Evolutionary conservation across 1,140 invertebrate genomes (phyloP).

Genomic region (Temnothorax longispinosus): DNA sequence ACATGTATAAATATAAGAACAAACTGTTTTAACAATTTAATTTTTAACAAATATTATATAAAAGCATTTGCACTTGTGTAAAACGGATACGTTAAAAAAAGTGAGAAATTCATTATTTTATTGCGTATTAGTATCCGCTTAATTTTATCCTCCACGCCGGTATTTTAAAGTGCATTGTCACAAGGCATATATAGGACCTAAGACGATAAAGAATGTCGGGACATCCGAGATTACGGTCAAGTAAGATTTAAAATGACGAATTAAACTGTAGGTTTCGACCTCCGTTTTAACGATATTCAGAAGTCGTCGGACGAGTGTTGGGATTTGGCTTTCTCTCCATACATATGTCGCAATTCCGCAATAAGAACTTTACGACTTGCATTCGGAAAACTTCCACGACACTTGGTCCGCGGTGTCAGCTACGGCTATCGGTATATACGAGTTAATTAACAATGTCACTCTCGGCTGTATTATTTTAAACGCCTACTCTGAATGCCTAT

Average conservation of each 20-base stretch:
- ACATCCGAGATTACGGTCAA: constrained; percentile 7
- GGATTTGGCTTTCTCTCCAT: constrained; percentile 39
- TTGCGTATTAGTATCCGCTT: neutral
- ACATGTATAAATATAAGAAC: neutral
- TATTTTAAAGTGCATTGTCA: constrained; percentile 24
- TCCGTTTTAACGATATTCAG: constrained; percentile 45
- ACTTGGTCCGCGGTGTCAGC: neutral
- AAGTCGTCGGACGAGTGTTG: constrained; percentile 39
- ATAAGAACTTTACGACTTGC: neutral
- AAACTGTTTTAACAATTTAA: neutral
- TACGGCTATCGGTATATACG: neutral
- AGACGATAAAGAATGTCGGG: constrained; percentile 13
- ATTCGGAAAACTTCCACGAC: neutral
- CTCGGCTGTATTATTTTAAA: neutral
- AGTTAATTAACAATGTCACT: constrained; percentile 1
- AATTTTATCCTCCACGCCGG: neutral
- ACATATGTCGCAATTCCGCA: constrained; percentile 14
- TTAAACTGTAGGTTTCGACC: constrained; percentile 6
- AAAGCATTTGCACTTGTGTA: neutral
- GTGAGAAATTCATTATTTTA: neutral
- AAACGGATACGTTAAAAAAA: neutral
- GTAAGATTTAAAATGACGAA: constrained; percentile 41
- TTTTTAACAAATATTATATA: neutral
- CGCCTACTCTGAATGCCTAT: no score
- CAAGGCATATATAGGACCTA: constrained; percentile 4